Conservation (phyloP, 2,888 invertebrate species). For the Macrosiphum euphorbiae region DNA sequence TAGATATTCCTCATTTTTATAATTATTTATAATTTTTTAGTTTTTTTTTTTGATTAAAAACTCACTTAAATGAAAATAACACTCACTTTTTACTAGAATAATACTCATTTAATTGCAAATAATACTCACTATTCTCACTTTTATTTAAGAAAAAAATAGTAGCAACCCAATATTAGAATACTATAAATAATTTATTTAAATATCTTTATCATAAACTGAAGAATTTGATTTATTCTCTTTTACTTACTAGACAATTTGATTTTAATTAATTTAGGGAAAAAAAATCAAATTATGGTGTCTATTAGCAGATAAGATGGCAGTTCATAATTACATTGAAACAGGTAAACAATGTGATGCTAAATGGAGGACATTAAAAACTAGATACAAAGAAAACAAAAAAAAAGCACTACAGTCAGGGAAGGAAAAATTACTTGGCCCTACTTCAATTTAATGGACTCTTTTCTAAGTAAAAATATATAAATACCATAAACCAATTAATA, state of each 20-base stretch:
- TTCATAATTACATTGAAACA: background rate
- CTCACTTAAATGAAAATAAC: background rate
- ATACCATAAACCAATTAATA: too few relatives aligned
- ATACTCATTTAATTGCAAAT: background rate
- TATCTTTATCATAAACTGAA: background rate
- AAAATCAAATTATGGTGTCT: conserved; percentile 4
- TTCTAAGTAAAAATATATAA: conserved; percentile 25
- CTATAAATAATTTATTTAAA: background rate
- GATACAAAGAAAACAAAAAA: conserved; percentile 19
- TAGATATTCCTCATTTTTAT: too few relatives aligned
- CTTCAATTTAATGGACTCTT: conserved; percentile 51
- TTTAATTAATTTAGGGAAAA: conserved; percentile 13
- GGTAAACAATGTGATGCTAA: conserved; percentile 32
- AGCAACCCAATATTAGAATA: background rate
- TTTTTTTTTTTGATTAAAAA: background rate
- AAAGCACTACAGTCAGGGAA: conserved; percentile 24
- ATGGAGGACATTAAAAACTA: conserved; percentile 32
- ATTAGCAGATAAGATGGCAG: background rate
- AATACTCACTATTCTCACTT: background rate
- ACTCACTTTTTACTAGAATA: too few relatives aligned
- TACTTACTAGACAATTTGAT: background rate
- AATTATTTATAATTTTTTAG: background rate
- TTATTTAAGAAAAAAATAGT: background rate
- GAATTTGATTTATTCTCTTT: background rate
- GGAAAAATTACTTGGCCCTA: conserved; percentile 62